Evolutionary conservation across 1,140 invertebrate genomes (phyloP).

Genomic region (Oryctes rhinoceros): DNA sequence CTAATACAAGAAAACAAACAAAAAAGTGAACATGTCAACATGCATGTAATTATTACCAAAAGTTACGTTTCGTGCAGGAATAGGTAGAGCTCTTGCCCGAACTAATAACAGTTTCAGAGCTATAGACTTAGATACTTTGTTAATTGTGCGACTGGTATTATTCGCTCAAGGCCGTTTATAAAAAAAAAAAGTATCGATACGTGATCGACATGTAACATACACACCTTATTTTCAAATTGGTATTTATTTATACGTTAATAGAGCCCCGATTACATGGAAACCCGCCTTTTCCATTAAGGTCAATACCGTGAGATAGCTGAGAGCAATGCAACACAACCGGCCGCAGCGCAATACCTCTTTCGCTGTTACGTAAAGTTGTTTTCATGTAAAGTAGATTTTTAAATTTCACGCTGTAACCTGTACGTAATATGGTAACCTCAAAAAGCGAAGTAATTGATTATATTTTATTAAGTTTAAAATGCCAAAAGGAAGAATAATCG

Average conservation of each 20-base stretch:
- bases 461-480: no score
- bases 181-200: constrained; percentile 6
- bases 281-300: constrained; percentile 3
- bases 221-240: constrained; percentile 19
- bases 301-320: constrained; percentile 20
- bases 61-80: background rate
- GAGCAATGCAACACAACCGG: background rate
- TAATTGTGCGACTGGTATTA: constrained; percentile 18
- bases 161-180: background rate
- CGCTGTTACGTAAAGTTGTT: background rate
- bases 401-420: no score
- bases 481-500: no score
- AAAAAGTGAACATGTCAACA: background rate
- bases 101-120: background rate
- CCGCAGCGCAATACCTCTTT: background rate
- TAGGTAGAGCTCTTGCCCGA: background rate
- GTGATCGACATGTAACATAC: constrained; percentile 8
- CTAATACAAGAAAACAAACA: background rate
- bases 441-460: no score
- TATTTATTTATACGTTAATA: background rate
- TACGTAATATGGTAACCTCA: no score
- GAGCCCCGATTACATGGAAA: background rate
- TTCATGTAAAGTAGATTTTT: background rate
- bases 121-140: constrained; percentile 17
- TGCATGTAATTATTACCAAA: constrained; percentile 13